These are phyloP conservation scores for Conus canariensis DNA, from an alignment of 2,888 invertebrate genomes.

Conservation along the genomic window DNA sequence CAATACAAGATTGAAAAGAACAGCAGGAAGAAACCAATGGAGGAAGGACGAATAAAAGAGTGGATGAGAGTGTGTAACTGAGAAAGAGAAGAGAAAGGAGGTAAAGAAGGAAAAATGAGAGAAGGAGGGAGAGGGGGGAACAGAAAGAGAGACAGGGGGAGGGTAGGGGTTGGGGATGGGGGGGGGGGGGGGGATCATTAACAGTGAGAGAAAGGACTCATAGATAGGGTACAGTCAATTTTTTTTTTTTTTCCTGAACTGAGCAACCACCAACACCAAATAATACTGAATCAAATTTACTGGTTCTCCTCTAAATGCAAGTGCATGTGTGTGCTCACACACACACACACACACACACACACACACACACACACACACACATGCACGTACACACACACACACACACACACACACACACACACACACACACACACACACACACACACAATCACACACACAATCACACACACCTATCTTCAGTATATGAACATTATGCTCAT, in stretches of 20 bases:
- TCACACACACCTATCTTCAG: background rate
- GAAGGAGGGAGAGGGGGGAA: too few relatives aligned
- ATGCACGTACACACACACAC: background rate
- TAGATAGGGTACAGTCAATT: background rate
- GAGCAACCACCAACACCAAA: too few relatives aligned
- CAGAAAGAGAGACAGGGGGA: too few relatives aligned
- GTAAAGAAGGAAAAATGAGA: too few relatives aligned
- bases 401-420: background rate
- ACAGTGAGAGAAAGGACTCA: background rate
- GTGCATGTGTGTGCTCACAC: background rate
- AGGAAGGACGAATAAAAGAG: too few relatives aligned
- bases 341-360: slow-evolving; percentile 5
- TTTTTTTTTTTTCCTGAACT: too few relatives aligned
- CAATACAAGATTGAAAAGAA: too few relatives aligned
- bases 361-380: slow-evolving; percentile 18
- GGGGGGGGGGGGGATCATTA: too few relatives aligned
- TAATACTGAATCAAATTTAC: background rate
- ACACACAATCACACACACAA: background rate
- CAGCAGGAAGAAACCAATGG: too few relatives aligned
- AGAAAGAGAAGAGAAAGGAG: background rate
- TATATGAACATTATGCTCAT: too few relatives aligned
- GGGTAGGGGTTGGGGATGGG: too few relatives aligned
- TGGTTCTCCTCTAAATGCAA: background rate
- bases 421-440: slow-evolving; percentile 14
- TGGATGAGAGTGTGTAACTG: too few relatives aligned